Base-by-base conservation (phyloP, 1,140 invertebrate genomes). In the Brachionus paranguensis region DNA sequence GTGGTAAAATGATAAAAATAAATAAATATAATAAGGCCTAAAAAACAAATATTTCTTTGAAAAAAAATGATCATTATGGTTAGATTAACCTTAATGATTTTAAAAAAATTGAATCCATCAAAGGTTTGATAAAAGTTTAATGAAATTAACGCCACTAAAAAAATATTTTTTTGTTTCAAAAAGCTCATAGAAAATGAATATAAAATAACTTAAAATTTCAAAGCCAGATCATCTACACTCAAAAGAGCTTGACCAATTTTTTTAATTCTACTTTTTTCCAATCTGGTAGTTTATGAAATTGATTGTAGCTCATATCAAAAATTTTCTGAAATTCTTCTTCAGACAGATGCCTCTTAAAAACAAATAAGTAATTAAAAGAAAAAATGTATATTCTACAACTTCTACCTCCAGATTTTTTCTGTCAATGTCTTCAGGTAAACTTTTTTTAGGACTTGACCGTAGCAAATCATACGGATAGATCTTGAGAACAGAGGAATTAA, bases 191-290 rank as follows among this genome's bases (percentile, higher is more conserved):
- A 12, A 12, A 47, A 47, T 47, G 14, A 47, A 47, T 47, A 47
- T 12, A 47, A 47, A 47, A 17, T 20, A 60, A 14, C 14, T 53
- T 4, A 53, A 7, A 53, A 53, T n/a, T 3, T 53, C 2, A 53
- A 14, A 14, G 47, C 47, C 4, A 17, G 3, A 53, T 14, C 14
- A 10, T 53, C 17, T 64, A 10, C 47, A 83, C 10, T 86, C 55
- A 86, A 78, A 84, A 98, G 78, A 98, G 92, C 86, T 94, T 92
- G 55, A 93, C 93, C 87, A 95, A 93, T 87, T 94, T 93, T 91
- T 99, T 99, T 85, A 98, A 91, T 88, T 98, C 96, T 88, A 97
- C 97, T 86, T 96, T 92, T 90, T 94, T 94, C 97, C 97, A 99
- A 89, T 96, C 94, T 76, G 97, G 96, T 89, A 98, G 90, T 87